Evolutionary conservation across 1,140 invertebrate species (phyloP), one percentile per base, ranked within the genome.

Genomic region (Lasioglossum baleicum): DNA sequence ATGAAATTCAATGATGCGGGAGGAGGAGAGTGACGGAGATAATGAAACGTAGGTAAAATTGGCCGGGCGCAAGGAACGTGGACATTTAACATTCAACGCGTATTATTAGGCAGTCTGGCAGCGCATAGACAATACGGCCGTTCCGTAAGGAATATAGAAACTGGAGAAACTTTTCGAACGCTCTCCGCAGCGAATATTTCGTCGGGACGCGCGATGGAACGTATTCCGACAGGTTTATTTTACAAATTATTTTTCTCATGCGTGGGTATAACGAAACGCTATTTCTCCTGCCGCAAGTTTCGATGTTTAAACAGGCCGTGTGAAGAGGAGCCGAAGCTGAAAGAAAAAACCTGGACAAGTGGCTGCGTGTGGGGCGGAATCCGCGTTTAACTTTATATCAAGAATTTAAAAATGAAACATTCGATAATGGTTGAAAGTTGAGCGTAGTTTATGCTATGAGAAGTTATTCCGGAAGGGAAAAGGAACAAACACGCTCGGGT

Each of bases 51-150:
- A n/a, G 22, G 51, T 35, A 68, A 60, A 73, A 67, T 17, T 26
- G n/a, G n/a, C n/a, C 13, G 58, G 17, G 72, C 66, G 17, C 35
- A 58, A 2, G 60, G 60, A 20, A 85, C 74, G 64, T 81, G 83
- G 70, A 74, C 74, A 85, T 84, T 89, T 88, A 90, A 83, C 79
- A 88, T 90, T 89, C 88, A 88, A 60, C 84, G 84, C 73, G 84
- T 87, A 86, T 84, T 86, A 90, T 90, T 89, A 89, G 88, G 79
- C 83, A 80, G 82, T 84, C 81, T 83, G 83, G 81, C 64, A 70
- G 61, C 69, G 82, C 82, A 82, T 70, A 83, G 83, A 72, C 81
- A 85, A 85, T 80, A 86, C 80, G 75, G 61, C 20, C 74, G 31
- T 68, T 66, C 73, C 78, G 56, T 8, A 8, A 75, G 63, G 74